These are phyloP conservation scores for Hydropsyche tenuis DNA, from an alignment of 1,140 invertebrate genomes.

Conservation along the genomic window DNA sequence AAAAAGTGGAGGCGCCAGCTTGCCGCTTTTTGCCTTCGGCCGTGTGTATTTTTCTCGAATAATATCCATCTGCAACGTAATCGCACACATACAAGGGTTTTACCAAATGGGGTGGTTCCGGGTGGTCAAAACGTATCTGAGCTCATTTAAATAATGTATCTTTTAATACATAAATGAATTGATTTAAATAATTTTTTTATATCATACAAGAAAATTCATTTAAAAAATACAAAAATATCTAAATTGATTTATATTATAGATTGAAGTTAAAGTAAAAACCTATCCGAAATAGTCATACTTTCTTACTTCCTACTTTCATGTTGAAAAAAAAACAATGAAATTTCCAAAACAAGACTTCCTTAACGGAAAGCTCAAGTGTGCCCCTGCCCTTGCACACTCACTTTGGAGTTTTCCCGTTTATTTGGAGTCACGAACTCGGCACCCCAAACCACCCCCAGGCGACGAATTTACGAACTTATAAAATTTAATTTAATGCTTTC, in stretches of 20 bases:
- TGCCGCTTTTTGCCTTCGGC: not conserved
- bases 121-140: not conserved
- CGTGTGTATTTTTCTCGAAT: conserved; percentile 6
- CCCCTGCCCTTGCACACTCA: not conserved
- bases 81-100: not conserved
- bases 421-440: conserved; percentile 40
- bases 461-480: conserved; percentile 43
- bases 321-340: no score
- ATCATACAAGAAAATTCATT: no score
- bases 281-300: no score
- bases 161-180: no score
- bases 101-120: not conserved
- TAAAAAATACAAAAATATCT: no score
- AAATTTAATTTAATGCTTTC: conserved; percentile 44
- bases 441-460: no score
- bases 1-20: conserved; percentile 1
- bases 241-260: no score
- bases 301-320: no score
- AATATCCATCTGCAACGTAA: conserved; percentile 9
- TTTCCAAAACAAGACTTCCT: no score
- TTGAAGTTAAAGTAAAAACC: no score
- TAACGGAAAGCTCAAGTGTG: no score
- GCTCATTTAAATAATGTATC: not conserved
- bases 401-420: not conserved
- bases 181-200: no score